Evolutionary conservation across 2,113 vertebrate species (phyloP).

Genomic region (Dipodomys ordii): DNA sequence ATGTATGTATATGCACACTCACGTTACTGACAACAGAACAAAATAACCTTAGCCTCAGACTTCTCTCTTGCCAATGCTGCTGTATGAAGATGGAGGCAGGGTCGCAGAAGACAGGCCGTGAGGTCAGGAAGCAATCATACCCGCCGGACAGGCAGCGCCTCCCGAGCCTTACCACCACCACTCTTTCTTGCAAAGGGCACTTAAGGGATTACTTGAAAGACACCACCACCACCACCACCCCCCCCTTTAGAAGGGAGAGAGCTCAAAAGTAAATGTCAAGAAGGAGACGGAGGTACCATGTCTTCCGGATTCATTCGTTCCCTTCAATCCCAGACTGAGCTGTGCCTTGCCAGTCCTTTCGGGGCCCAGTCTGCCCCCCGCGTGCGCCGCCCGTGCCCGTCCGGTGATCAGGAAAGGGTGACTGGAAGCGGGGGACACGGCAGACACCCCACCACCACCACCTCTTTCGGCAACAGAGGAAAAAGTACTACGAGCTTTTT

Average conservation of each 20-base stretch:
- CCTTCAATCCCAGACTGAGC: not conserved
- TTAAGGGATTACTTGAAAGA: constrained; percentile 6
- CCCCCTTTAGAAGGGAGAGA: not conserved
- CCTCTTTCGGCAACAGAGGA: not conserved
- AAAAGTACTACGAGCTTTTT: not conserved
- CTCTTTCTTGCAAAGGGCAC: constrained; percentile 41
- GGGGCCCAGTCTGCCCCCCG: not conserved
- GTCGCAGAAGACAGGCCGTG: not conserved
- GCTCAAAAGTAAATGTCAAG: constrained; percentile 10
- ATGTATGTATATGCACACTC: too few species aligned
- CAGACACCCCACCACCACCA: too few species aligned
- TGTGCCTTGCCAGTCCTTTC: not conserved
- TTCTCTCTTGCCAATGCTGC: not conserved
- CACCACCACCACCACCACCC: too few species aligned
- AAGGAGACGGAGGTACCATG: not conserved
- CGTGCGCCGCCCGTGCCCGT: not conserved
- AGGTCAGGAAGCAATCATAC: not conserved
- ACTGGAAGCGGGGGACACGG: not conserved
- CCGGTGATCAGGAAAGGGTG: not conserved
- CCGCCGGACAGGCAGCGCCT: not conserved
- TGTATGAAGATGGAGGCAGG: not conserved
- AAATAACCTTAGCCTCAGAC: not conserved
- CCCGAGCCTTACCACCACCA: not conserved
- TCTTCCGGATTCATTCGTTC: not conserved
- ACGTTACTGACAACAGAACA: not conserved